Evolutionary conservation across 2,113 vertebrate genomes (phyloP).

Genomic region (Marmota monax): DNA sequence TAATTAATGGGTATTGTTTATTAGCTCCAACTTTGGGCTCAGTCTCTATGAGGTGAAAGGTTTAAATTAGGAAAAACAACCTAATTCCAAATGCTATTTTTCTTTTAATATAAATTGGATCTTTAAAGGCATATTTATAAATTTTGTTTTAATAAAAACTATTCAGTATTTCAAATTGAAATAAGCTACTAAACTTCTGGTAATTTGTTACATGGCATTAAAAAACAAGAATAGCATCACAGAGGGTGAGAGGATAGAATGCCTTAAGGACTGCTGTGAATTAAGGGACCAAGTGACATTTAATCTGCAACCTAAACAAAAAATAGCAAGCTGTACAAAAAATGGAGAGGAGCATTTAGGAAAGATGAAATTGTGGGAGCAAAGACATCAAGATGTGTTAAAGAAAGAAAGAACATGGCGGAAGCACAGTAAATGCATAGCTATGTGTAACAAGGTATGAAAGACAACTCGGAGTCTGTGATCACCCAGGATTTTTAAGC

Average conservation of each 20-base stretch:
- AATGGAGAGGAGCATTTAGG: not conserved
- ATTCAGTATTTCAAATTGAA: no score
- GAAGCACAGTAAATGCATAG: not conserved
- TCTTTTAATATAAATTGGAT: no score
- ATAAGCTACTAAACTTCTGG: not conserved
- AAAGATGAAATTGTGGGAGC: not conserved
- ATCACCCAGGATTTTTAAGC: not conserved
- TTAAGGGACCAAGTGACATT: not conserved
- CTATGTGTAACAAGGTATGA: not conserved
- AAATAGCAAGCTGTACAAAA: not conserved
- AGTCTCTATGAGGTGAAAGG: no score
- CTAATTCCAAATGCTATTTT: no score
- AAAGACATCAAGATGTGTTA: not conserved
- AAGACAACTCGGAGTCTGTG: not conserved
- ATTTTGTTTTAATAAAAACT: no score
- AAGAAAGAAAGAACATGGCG: not conserved
- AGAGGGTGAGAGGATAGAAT: not conserved
- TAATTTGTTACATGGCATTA: not conserved
- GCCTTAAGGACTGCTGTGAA: not conserved
- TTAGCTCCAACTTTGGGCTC: no score
- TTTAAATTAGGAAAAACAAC: no score
- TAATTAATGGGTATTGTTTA: not conserved
- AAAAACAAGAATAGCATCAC: not conserved
- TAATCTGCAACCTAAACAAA: not conserved
- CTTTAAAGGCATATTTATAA: no score